These are phyloP conservation scores for Leucoraja ocellata DNA, from an alignment of 2,797 vertebrate genomes.

Conservation along the genomic window DNA sequence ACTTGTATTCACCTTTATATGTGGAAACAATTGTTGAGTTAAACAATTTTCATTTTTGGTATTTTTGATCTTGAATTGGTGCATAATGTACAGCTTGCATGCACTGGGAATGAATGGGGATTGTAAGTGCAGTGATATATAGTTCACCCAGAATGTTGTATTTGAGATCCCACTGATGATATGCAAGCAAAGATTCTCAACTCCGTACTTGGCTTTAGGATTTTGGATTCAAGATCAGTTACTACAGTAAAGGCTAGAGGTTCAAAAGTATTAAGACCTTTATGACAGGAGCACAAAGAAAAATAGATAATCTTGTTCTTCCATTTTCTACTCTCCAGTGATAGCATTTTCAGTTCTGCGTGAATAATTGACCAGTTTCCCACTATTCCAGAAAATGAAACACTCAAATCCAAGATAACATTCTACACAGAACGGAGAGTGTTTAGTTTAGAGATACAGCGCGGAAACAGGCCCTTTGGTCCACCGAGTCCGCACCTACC, in stretches of 20 bases:
- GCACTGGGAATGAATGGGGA: background rate
- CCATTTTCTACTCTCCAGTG: background rate
- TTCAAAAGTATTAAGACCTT: background rate
- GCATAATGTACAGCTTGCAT: background rate
- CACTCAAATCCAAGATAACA: background rate
- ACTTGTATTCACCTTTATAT: background rate
- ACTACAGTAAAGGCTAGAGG: background rate
- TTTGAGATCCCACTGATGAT: background rate
- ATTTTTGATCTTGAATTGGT: background rate
- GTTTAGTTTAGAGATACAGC: no score
- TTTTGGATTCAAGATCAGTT: background rate
- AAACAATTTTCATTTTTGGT: background rate
- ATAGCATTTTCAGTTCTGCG: background rate
- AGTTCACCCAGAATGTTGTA: background rate
- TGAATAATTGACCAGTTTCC: background rate
- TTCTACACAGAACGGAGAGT: background rate
- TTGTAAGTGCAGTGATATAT: background rate
- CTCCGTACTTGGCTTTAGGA: background rate
- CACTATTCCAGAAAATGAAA: background rate
- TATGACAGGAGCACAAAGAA: background rate
- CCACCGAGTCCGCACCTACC: no score
- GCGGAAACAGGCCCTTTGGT: no score
- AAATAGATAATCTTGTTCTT: background rate
- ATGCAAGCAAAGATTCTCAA: background rate
- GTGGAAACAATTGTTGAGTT: background rate